phyloP scores from a whole-genome alignment of 2,113 vertebrate species.

The Copsychus sechellarum region DNA sequence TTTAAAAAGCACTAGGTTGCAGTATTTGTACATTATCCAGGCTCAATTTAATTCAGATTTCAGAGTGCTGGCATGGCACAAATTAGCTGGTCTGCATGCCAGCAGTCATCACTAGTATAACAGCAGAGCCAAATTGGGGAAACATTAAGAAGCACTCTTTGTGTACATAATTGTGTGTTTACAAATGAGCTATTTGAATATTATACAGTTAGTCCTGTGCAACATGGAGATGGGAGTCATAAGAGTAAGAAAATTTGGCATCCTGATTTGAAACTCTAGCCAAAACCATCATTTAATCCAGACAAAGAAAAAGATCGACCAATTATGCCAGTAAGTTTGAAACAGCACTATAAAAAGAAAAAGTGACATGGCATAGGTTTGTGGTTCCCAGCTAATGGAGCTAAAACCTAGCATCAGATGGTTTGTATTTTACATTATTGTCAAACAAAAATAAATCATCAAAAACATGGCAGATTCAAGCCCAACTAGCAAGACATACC shows the following conservation, averaged over 20 bases:
- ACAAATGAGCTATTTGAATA: slow-evolving; percentile 59
- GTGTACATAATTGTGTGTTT: slow-evolving; percentile 52
- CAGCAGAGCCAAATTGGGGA: slow-evolving; percentile 27
- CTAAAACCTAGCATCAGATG: slow-evolving; percentile 31
- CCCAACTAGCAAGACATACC: slow-evolving; percentile 29
- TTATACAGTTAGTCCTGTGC: slow-evolving; percentile 27
- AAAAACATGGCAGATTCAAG: slow-evolving; percentile 65
- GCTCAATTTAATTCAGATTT: slow-evolving; percentile 43
- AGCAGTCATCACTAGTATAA: slow-evolving; percentile 15
- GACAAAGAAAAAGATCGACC: slow-evolving; percentile 45
- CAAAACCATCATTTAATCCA: slow-evolving; percentile 64
- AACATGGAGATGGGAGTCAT: not conserved
- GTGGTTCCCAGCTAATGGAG: slow-evolving; percentile 38
- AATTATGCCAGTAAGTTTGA: slow-evolving; percentile 61
- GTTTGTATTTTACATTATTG: slow-evolving; percentile 57
- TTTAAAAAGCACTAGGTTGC: slow-evolving; percentile 13
- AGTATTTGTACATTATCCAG: slow-evolving; percentile 26
- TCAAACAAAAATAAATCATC: slow-evolving; percentile 69
- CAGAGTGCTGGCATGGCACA: not conserved
- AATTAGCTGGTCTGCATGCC: slow-evolving; percentile 17
- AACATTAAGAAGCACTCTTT: slow-evolving; percentile 39
- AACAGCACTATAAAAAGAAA: slow-evolving; percentile 51
- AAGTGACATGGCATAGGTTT: slow-evolving; percentile 34
- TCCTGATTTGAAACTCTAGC: not conserved
- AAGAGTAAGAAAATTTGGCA: slow-evolving; percentile 60